Evolutionary conservation across 2,888 invertebrate species (phyloP), one percentile per base, ranked within the genome.

Genomic region (Saturnia japonica): DNA sequence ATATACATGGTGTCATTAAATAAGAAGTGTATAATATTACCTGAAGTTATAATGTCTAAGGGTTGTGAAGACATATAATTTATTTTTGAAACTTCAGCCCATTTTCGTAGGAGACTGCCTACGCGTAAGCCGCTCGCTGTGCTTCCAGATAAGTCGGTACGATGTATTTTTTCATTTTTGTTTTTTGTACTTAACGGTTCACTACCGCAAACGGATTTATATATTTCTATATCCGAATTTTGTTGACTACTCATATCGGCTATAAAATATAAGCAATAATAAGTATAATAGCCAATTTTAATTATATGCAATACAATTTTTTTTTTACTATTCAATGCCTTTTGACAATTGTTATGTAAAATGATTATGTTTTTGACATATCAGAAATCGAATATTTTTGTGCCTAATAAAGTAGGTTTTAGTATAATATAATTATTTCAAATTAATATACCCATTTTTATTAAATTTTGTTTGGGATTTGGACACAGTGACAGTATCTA

Each of bases 11-110:
- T 34, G 34, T 6, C 34, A 34, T 34, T 34, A 34, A 34, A 34
- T 34, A 34, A 34, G 34, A 43, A 43, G 43, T 22, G 34, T 51
- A 34, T 47, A n/a, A n/a, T n/a, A 68, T 34, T 75, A 86, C 88
- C 84, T 74, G 82, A 78, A 25, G 79, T 72, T 9, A 82, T 69
- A 16, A 80, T 67, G 3, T 83, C 81, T 12, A 85, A 72, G 0
- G 79, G 74, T 34, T 77, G 80, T 6, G 76, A 71, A 0, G 86
- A 80, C 51, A 86, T 67, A 71, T 81, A 90, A 75, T 90, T 90
- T 69, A 91, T 83, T 73, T 74, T 86, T n/a, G 91, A 91, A 0
- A 85, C 74, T 14, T 89, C 87, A 54, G 81, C 77, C 87, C 87
- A 88, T 0, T 81, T 80, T 45, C 77, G 76, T 4, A 87, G 72